phyloP scores from a whole-genome alignment of 2,888 invertebrate species.

The Eristalis arbustorum region DNA sequence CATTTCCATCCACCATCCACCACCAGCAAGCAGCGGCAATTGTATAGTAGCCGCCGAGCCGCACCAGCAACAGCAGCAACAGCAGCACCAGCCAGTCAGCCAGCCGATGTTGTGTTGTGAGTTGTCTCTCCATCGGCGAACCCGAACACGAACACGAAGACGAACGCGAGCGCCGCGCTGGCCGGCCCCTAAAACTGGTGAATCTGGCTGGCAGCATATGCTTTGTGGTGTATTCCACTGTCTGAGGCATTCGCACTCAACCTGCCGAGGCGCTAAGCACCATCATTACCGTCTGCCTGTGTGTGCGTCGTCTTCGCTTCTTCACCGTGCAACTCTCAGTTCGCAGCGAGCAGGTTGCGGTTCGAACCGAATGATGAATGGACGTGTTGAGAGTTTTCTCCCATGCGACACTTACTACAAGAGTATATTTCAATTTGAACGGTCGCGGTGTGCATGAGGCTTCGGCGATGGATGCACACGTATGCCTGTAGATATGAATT shows the following conservation, averaged over 20 bases:
- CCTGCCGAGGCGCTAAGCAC: slow-evolving; percentile 58
- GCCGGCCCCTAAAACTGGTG: slow-evolving; percentile 50
- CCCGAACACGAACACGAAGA: neutral
- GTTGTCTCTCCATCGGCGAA: slow-evolving; percentile 10
- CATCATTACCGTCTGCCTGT: neutral
- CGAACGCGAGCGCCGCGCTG: slow-evolving; percentile 36
- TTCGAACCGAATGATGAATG: slow-evolving; percentile 57
- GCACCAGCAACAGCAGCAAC: no score
- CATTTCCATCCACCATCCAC: slow-evolving; percentile 50
- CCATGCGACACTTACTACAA: slow-evolving; percentile 55
- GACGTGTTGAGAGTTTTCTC: slow-evolving; percentile 48
- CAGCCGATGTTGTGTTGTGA: neutral
- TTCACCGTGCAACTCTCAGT: slow-evolving; percentile 25
- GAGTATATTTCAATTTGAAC: slow-evolving; percentile 25
- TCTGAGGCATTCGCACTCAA: slow-evolving; percentile 33
- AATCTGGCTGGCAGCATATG: slow-evolving; percentile 29
- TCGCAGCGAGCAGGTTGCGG: slow-evolving; percentile 41
- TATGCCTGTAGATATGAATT: slow-evolving; percentile 33
- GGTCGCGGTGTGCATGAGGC: slow-evolving; percentile 26
- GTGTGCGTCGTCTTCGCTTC: neutral
- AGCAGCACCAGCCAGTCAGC: neutral
- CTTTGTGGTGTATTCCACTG: slow-evolving; percentile 10
- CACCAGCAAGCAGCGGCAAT: neutral
- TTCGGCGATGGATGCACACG: slow-evolving; percentile 18
- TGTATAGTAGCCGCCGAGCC: neutral